phyloP scores from a whole-genome alignment of 1,140 invertebrate genomes.

The Pseudomyrmex dendroicus region DNA sequence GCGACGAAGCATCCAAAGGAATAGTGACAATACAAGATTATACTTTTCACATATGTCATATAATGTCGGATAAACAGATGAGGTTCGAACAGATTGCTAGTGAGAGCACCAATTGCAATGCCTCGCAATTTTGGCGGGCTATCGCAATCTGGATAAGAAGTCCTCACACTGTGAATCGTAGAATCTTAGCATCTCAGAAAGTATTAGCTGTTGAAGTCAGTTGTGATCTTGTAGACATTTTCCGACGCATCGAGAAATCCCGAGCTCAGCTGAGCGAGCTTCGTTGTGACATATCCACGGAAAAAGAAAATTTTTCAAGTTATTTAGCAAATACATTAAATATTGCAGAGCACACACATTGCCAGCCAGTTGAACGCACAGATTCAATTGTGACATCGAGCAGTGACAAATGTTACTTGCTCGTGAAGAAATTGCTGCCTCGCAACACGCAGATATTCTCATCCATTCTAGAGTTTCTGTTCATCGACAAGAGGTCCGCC shows the following conservation, averaged over 20 bases:
- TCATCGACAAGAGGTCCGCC: constrained; percentile 70
- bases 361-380: background rate
- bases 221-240: constrained; percentile 58
- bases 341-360: constrained; percentile 37
- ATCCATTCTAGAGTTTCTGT: constrained; percentile 75
- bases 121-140: constrained; percentile 79
- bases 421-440: constrained; percentile 78
- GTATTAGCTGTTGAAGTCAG: constrained; percentile 68
- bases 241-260: constrained; percentile 56
- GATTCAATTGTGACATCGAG: background rate
- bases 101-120: constrained; percentile 46
- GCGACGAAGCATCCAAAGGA: background rate
- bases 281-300: constrained; percentile 12
- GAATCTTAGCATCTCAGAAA: constrained; percentile 77
- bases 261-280: constrained; percentile 43
- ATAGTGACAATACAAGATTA: constrained; percentile 8
- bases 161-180: constrained; percentile 83
- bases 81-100: constrained; percentile 66
- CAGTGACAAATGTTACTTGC: constrained; percentile 69
- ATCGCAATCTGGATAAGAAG: constrained; percentile 79
- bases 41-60: constrained; percentile 5
- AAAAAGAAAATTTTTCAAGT: constrained; percentile 30
- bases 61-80: constrained; percentile 66
- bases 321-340: constrained; percentile 31
- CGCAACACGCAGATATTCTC: constrained; percentile 78